These are phyloP conservation scores for Salvator merianae DNA, from an alignment of 2,113 vertebrate species.

Conservation along the genomic window DNA sequence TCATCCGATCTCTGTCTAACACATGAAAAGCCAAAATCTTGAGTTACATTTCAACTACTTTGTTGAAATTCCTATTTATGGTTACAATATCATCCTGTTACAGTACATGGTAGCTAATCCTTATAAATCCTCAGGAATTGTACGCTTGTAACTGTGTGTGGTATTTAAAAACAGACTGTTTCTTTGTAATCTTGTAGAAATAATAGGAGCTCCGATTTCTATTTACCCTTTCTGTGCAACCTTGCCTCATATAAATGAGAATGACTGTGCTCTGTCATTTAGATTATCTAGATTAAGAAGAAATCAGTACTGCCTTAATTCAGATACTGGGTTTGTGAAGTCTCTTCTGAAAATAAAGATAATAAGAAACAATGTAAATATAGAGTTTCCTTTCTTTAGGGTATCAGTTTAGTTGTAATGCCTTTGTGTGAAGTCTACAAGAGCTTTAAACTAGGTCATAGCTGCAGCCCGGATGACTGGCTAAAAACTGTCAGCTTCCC, in stretches of 20 bases:
- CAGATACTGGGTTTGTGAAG: neutral
- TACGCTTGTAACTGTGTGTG: neutral
- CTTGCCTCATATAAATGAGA: neutral
- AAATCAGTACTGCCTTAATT: neutral
- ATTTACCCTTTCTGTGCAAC: neutral
- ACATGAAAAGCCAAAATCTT: neutral
- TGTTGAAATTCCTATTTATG: neutral
- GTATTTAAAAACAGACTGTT: conserved; percentile 13
- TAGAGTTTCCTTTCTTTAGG: neutral
- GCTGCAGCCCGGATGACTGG: neutral
- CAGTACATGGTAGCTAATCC: conserved; percentile 1
- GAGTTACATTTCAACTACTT: conserved; percentile 7
- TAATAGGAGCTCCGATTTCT: neutral
- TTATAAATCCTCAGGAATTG: neutral
- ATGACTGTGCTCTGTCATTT: neutral
- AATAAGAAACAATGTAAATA: neutral
- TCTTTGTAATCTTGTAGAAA: conserved; percentile 3
- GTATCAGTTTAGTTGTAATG: neutral
- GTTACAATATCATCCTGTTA: neutral
- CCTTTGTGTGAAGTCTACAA: neutral
- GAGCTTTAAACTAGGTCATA: neutral
- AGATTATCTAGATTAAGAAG: neutral
- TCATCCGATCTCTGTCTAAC: conserved; percentile 1
- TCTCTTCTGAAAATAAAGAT: neutral
- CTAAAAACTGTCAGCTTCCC: too few relatives aligned